Evolutionary conservation across 2,113 vertebrate species (phyloP), one percentile per base, ranked within the genome.

Genomic region (Tragelaphus scriptus): DNA sequence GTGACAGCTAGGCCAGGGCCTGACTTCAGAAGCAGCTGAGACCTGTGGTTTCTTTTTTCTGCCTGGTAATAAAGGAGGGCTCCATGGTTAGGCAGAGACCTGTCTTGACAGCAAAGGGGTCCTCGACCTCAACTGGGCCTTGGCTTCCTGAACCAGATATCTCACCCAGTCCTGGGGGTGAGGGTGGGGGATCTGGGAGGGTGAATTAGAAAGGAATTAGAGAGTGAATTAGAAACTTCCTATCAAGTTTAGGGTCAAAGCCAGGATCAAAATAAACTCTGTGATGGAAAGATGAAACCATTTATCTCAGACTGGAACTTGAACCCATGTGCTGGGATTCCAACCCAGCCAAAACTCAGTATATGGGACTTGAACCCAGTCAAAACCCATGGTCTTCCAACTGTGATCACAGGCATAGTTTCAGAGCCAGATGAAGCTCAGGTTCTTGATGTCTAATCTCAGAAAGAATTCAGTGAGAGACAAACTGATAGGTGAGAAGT

Each of bases 101-200:
- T 2, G 23, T 6, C 10, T 3, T 25, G 19, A 21, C 32, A 25
- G 28, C 59, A 15, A 3, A 7, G 1, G 2, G 4, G 2, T 28
- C 53, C 59, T 63, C 17, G n/a, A 71, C 47, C 49, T 81, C 28
- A 7, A 23, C 2, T 5, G 28, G 68, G 36, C 44, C 49, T 61
- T 17, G 9, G 65, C 55, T 77, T 61, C 36, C 49, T 1, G 7
- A 63, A 17, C 81, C 65, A 53, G 26, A 4, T 25, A 4, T 5
- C 85, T 80, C 6, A 1, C 47, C 6, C 2, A 0, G 19, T 15
- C 53, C 44, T 40, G 2, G 6, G n/a, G 21, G 1, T 8, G 36
- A 25, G 36, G 71, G 21, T 44, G 12, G 36, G 71, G 23, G 12
- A 26, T 77, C 71, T 44, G 36, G 44, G 11, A n/a, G 58, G 58